These are phyloP conservation scores for Lasioglossum figueresi DNA, from an alignment of 2,888 invertebrate genomes.

Conservation along the genomic window DNA sequence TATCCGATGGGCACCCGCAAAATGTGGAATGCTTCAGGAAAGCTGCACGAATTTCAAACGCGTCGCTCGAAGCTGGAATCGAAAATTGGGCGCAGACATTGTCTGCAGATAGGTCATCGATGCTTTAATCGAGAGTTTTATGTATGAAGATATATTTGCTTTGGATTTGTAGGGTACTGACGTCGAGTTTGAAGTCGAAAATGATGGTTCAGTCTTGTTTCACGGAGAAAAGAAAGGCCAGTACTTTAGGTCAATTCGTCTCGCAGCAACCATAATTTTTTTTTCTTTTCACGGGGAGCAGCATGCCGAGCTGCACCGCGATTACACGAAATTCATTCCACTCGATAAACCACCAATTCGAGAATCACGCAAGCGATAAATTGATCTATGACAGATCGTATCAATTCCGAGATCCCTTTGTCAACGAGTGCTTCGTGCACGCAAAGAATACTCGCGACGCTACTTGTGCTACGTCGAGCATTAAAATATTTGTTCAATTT, in stretches of 20 bases:
- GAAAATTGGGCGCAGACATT: background rate
- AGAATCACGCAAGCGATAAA: slow-evolving; percentile 41
- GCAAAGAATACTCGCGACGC: background rate
- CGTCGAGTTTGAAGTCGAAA: background rate
- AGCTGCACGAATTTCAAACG: background rate
- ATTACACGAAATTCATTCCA: slow-evolving; percentile 66
- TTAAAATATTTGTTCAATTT: background rate
- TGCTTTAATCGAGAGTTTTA: background rate
- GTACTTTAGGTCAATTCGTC: slow-evolving; percentile 7
- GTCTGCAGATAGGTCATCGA: background rate
- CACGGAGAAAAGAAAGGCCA: background rate
- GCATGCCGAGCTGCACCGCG: slow-evolving; percentile 40
- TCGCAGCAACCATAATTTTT: background rate
- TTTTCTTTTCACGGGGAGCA: background rate
- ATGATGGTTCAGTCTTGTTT: background rate
- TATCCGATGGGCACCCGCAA: slow-evolving; percentile 8
- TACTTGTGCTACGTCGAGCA: background rate
- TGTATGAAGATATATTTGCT: background rate
- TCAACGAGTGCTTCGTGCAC: background rate
- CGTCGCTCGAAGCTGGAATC: background rate
- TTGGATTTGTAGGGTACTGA: background rate
- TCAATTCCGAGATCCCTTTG: slow-evolving; percentile 4
- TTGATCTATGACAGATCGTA: slow-evolving; percentile 36
- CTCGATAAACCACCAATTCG: slow-evolving; percentile 53
- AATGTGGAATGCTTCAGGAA: background rate